These are phyloP conservation scores for Penelope pileata DNA, from an alignment of 2,113 vertebrate species.

Conservation along the genomic window DNA sequence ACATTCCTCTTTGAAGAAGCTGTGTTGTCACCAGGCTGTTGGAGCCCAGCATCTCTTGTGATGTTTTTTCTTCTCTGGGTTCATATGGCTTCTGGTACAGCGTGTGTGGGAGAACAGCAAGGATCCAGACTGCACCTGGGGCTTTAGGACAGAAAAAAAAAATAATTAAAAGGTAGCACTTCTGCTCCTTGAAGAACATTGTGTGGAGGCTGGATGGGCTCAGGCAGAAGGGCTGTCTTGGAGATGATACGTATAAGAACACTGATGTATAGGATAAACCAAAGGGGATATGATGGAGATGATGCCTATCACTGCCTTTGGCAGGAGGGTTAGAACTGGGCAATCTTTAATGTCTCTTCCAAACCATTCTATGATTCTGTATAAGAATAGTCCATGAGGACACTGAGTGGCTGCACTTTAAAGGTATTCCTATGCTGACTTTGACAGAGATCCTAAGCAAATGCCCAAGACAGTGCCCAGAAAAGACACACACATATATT, in stretches of 20 bases:
- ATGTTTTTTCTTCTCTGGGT: background rate
- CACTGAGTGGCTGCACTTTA: background rate
- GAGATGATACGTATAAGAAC: background rate
- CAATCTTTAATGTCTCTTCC: background rate
- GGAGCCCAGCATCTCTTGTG: background rate
- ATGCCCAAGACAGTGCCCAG: background rate
- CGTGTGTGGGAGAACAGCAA: background rate
- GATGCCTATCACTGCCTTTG: background rate
- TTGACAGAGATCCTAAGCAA: background rate
- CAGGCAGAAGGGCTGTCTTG: background rate
- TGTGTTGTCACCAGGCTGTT: background rate
- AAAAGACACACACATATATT: too few species aligned
- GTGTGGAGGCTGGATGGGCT: background rate
- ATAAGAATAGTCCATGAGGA: too few species aligned
- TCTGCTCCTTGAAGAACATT: background rate
- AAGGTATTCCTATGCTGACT: background rate
- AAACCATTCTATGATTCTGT: background rate
- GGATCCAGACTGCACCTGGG: background rate
- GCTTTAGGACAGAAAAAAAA: background rate
- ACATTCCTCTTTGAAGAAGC: background rate
- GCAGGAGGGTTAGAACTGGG: background rate
- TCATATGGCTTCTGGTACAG: background rate
- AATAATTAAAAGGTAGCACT: rapidly evolving
- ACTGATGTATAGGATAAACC: too few species aligned
- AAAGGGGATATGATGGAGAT: background rate